Evolutionary conservation across 2,797 vertebrate species (phyloP).

Genomic region (Toxotes lorentzi): DNA sequence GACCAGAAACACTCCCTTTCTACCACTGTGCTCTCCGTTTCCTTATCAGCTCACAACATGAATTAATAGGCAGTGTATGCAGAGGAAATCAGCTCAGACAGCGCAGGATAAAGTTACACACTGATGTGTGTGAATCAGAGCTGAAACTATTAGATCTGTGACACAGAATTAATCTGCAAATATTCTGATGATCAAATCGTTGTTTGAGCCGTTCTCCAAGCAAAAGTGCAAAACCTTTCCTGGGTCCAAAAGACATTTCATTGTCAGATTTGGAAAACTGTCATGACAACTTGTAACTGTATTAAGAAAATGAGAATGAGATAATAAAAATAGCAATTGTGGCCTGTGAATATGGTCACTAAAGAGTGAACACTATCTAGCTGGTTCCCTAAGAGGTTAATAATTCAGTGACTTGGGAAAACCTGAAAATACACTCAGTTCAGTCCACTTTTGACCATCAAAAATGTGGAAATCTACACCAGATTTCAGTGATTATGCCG

Average conservation of each 20-base stretch:
- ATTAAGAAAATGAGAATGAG: not conserved
- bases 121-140: not conserved
- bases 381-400: conserved; percentile 34
- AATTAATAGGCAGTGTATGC: not conserved
- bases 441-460: conserved; percentile 16
- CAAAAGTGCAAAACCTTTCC: not conserved
- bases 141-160: not conserved
- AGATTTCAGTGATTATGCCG: not conserved
- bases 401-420: conserved; percentile 42
- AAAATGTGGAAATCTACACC: not conserved
- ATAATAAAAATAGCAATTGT: not conserved
- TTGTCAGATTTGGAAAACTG: not conserved
- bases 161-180: not conserved
- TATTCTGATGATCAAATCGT: too few relatives aligned
- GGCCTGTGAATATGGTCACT: not conserved
- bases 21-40: not conserved
- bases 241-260: not conserved
- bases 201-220: not conserved
- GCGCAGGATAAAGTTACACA: not conserved
- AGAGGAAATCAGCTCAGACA: not conserved
- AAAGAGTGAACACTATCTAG: not conserved
- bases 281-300: not conserved
- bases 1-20: conserved; percentile 23
- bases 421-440: conserved; percentile 40
- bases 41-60: not conserved